phyloP scores from a whole-genome alignment of 2,888 invertebrate species.

The Morinoia aosen region DNA sequence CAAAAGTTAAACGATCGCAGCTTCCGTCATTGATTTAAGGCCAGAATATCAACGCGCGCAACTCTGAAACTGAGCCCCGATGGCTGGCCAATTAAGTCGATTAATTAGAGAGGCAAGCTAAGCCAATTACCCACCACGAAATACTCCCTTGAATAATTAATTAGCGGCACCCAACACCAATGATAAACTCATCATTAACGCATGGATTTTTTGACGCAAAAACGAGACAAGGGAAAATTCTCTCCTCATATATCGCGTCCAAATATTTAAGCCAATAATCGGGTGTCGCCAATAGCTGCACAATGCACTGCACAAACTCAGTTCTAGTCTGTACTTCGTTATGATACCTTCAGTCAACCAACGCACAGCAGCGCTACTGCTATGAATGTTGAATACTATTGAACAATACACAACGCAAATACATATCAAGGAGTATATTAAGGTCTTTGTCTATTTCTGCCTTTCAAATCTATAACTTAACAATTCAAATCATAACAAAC shows the following conservation, averaged over 20 bases:
- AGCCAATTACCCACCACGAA: conserved; percentile 1
- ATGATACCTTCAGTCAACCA: too few species aligned
- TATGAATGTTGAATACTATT: too few species aligned
- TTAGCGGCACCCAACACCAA: not conserved
- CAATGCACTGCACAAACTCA: not conserved
- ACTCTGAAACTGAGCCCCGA: not conserved
- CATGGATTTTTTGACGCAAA: not conserved
- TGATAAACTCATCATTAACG: not conserved
- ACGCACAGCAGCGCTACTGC: too few species aligned
- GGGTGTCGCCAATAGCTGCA: not conserved
- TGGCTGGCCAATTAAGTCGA: conserved; percentile 20
- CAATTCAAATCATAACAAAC: too few species aligned
- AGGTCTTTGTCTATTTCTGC: too few species aligned
- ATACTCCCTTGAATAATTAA: not conserved
- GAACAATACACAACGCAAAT: too few species aligned
- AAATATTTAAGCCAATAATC: not conserved
- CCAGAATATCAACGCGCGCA: not conserved
- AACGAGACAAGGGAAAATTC: not conserved
- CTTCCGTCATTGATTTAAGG: not conserved
- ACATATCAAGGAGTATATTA: too few species aligned
- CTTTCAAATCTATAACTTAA: too few species aligned
- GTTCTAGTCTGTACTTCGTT: too few species aligned
- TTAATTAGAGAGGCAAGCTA: conserved; percentile 30
- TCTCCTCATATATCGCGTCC: not conserved
- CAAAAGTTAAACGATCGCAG: not conserved